A percentile compares a stretch with the other conserved stretches of the same genome.
These are phyloP conservation scores for Melanotaenia parkinsoni DNA, from an alignment of 2,797 vertebrate genomes.

Conservation along the genomic window DNA sequence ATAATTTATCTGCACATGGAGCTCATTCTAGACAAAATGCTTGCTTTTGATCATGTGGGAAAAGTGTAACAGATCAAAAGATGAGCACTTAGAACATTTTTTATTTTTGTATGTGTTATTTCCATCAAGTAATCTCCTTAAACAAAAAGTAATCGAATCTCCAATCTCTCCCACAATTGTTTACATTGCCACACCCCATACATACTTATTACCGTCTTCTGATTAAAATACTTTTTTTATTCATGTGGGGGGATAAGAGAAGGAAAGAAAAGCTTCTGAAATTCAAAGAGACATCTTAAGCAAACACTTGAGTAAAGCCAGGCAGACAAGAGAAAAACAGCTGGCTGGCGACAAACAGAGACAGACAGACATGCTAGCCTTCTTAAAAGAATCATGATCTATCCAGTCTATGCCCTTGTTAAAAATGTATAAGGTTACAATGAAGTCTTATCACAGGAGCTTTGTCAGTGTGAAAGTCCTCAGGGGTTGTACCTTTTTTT, in stretches of 20 bases:
- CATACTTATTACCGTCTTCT: neutral
- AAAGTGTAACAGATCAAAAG: conserved; percentile 42
- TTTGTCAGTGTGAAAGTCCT: conserved; percentile 11
- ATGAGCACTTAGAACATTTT: conserved; percentile 26
- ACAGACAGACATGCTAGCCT: conserved; percentile 37
- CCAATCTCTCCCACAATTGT: neutral
- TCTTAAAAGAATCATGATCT: conserved; percentile 44
- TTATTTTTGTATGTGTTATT: conserved; percentile 27
- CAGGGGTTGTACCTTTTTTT: conserved; percentile 11
- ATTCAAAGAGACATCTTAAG: neutral
- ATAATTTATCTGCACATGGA: conserved; percentile 29
- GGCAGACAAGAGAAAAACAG: conserved; percentile 29
- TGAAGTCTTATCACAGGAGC: conserved; percentile 14
- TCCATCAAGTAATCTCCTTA: conserved; percentile 23
- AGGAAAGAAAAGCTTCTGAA: conserved; percentile 17
- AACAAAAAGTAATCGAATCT: conserved; percentile 1
- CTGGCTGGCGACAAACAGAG: conserved; percentile 30
- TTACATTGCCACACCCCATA: neutral
- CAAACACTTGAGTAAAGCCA: conserved; percentile 16
- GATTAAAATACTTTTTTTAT: conserved; percentile 26
- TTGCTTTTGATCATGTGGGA: conserved; percentile 40
- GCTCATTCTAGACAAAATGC: conserved; percentile 23
- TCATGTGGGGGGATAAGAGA: conserved; percentile 14
- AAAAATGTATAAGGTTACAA: conserved; percentile 50
- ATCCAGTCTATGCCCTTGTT: conserved; percentile 29